Evolutionary conservation across 1,140 invertebrate species (phyloP).

Genomic region (Lepidotrigona ventralis): DNA sequence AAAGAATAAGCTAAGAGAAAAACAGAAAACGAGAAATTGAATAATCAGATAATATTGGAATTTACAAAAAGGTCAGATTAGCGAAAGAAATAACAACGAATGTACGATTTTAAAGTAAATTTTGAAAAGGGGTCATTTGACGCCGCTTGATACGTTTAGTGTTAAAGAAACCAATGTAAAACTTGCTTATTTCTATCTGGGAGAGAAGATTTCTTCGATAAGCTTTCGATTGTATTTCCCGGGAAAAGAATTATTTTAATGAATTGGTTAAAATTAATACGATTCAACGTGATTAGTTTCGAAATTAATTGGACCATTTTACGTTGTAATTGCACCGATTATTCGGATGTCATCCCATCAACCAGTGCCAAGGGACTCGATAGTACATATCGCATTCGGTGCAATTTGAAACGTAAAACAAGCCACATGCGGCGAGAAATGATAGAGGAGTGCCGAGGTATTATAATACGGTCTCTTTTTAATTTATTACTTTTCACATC

Average conservation of each 20-base stretch:
- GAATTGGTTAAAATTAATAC: background rate
- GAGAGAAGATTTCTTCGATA: too few species aligned
- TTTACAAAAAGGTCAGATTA: too few species aligned
- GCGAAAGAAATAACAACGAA: too few species aligned
- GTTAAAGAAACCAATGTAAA: background rate
- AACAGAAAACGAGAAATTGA: too few species aligned
- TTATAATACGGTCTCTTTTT: background rate
- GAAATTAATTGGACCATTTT: background rate
- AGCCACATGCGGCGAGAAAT: background rate
- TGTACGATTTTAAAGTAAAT: too few species aligned
- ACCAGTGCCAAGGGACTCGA: background rate
- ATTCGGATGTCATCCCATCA: background rate
- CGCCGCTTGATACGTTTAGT: too few species aligned
- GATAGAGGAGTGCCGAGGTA: background rate
- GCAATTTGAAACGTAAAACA: background rate
- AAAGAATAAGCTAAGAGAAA: too few species aligned
- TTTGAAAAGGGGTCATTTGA: too few species aligned
- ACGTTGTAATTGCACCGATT: background rate
- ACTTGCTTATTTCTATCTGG: background rate
- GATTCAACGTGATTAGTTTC: background rate
- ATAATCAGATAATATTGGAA: too few species aligned
- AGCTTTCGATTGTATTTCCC: background rate
- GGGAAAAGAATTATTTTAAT: background rate
- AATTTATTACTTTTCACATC: background rate
- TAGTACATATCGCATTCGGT: conserved; percentile 3